These are phyloP conservation scores for Carposina sasakii DNA, from an alignment of 1,140 invertebrate species.

Conservation along the genomic window DNA sequence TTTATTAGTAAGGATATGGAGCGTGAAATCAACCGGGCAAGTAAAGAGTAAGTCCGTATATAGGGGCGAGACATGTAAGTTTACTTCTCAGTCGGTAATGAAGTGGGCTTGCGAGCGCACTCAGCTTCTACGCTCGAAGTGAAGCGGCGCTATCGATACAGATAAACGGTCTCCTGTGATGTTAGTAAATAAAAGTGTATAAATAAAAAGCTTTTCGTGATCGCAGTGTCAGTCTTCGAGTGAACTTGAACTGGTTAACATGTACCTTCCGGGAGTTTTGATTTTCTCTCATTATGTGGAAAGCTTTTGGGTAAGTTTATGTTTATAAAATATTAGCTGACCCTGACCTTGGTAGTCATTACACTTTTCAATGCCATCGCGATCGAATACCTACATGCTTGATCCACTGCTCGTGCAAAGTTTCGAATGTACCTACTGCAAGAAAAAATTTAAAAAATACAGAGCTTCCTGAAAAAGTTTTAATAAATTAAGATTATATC, in stretches of 20 bases:
- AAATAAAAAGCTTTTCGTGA: slow-evolving; percentile 53
- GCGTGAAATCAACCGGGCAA: slow-evolving; percentile 61
- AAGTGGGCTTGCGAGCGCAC: slow-evolving; percentile 15
- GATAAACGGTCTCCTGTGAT: slow-evolving; percentile 57
- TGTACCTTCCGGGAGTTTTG: slow-evolving; percentile 63
- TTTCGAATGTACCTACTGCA: too few species aligned
- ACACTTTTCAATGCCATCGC: too few species aligned
- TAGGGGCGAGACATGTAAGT: slow-evolving; percentile 45
- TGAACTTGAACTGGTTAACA: slow-evolving; percentile 45
- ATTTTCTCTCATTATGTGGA: slow-evolving; percentile 59
- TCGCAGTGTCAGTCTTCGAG: slow-evolving; percentile 41
- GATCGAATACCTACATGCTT: too few species aligned
- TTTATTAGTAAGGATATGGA: slow-evolving; percentile 65
- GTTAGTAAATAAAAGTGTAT: slow-evolving; percentile 68
- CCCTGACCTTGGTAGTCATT: too few species aligned
- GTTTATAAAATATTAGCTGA: too few species aligned
- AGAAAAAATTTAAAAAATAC: too few species aligned
- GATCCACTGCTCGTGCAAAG: too few species aligned
- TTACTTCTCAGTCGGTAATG: slow-evolving; percentile 42
- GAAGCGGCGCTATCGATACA: slow-evolving; percentile 32
- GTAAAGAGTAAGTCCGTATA: slow-evolving; percentile 58
- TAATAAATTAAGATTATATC: too few species aligned
- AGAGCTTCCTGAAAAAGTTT: too few species aligned
- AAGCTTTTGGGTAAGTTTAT: slow-evolving; percentile 62
- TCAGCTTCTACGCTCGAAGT: background rate